These are phyloP conservation scores for Schizopygopsis pylzovi DNA, from an alignment of 2,797 vertebrate species.

Conservation along the genomic window DNA sequence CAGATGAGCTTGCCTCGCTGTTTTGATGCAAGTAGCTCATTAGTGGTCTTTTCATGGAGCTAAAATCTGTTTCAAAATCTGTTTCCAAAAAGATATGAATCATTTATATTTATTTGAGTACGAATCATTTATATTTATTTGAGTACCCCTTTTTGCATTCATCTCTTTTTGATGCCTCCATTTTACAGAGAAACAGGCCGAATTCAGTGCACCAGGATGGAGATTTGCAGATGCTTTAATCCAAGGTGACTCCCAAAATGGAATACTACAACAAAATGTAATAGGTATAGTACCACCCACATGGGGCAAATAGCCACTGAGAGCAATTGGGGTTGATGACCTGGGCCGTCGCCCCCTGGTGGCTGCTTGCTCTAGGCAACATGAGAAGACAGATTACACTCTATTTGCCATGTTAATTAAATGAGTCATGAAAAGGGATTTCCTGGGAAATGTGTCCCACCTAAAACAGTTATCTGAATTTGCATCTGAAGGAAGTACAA, in stretches of 20 bases:
- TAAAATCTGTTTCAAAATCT: constrained; percentile 19
- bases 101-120: background rate
- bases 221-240: background rate
- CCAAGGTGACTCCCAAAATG: background rate
- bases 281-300: background rate
- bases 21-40: background rate
- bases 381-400: background rate
- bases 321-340: background rate
- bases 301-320: background rate
- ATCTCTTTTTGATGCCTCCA: background rate
- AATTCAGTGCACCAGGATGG: background rate
- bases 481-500: background rate
- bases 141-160: background rate
- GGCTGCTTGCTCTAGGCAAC: background rate
- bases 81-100: background rate
- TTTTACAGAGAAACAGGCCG: background rate
- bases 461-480: background rate
- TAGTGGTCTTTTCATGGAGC: background rate
- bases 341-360: background rate
- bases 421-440: background rate
- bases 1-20: background rate
- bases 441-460: background rate
- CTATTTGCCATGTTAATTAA: background rate
- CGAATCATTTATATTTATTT: background rate
- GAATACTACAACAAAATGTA: background rate